Evolutionary conservation across 1,140 invertebrate genomes (phyloP).

Genomic region (Cyphomyrmex costatus): DNA sequence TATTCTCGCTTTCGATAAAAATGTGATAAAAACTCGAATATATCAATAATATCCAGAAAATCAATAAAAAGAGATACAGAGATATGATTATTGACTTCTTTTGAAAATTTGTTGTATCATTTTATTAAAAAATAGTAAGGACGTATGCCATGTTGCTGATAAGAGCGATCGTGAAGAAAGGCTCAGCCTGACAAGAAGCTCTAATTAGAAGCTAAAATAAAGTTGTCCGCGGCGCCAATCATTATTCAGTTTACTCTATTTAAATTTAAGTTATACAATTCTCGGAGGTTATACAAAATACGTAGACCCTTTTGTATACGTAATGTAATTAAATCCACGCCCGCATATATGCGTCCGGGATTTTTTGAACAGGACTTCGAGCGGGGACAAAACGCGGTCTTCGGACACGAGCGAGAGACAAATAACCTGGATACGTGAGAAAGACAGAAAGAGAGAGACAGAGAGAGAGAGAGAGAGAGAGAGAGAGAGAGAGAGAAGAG

Average conservation of each 20-base stretch:
- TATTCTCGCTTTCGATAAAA: background rate
- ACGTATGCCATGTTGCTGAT: background rate
- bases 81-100: background rate
- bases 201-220: background rate
- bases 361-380: conserved; percentile 47
- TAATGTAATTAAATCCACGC: conserved; percentile 45
- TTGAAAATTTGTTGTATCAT: background rate
- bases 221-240: background rate
- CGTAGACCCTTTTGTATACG: conserved; percentile 17
- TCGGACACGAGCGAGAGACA: conserved; percentile 26
- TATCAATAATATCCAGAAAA: background rate
- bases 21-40: background rate
- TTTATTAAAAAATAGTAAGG: background rate
- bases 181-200: background rate
- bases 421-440: conserved; percentile 63
- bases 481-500: background rate
- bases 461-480: conserved; percentile 29
- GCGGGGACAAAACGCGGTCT: conserved; percentile 2
- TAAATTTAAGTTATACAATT: background rate
- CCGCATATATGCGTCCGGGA: background rate
- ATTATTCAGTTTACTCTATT: background rate
- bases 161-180: background rate
- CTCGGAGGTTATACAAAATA: background rate
- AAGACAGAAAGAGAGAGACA: background rate
- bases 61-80: background rate